Percentiles rank a stretch among this genome's conserved stretches.
phyloP scores from a whole-genome alignment of 2,797 vertebrate genomes.

The Syngnathus rostellatus region DNA sequence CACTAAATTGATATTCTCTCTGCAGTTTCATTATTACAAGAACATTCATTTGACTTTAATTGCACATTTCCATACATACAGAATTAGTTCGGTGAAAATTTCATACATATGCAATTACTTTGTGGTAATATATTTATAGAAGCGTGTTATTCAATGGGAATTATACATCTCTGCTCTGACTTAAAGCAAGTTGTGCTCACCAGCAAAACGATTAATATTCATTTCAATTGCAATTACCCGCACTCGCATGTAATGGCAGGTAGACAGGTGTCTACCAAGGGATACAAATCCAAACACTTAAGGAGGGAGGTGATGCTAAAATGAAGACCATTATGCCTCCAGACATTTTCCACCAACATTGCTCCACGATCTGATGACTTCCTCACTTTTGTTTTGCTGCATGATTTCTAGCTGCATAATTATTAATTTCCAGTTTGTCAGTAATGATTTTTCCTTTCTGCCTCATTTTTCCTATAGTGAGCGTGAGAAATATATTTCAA shows the following conservation, averaged over 20 bases:
- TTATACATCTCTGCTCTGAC: neutral
- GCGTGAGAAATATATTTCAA: too few species aligned
- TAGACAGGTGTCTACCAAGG: neutral
- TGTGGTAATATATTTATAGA: neutral
- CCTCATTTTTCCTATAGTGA: neutral
- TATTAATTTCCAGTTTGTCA: neutral
- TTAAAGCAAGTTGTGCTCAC: neutral
- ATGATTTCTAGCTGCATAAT: neutral
- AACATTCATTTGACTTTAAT: neutral
- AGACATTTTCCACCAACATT: neutral
- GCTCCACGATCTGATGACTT: neutral
- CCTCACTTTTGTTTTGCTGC: neutral
- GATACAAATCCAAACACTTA: neutral
- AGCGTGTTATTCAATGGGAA: neutral
- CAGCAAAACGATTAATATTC: neutral
- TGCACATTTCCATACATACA: neutral
- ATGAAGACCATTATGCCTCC: neutral
- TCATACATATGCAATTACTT: neutral
- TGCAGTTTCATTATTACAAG: neutral
- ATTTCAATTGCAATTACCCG: neutral
- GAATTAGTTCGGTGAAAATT: neutral
- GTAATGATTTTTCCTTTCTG: neutral
- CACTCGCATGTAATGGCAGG: neutral
- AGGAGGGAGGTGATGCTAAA: neutral
- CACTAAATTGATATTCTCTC: neutral